Base-by-base conservation (phyloP, 53 echinoderm and acorn worm species). In the Apostichopus leukothele region DNA sequence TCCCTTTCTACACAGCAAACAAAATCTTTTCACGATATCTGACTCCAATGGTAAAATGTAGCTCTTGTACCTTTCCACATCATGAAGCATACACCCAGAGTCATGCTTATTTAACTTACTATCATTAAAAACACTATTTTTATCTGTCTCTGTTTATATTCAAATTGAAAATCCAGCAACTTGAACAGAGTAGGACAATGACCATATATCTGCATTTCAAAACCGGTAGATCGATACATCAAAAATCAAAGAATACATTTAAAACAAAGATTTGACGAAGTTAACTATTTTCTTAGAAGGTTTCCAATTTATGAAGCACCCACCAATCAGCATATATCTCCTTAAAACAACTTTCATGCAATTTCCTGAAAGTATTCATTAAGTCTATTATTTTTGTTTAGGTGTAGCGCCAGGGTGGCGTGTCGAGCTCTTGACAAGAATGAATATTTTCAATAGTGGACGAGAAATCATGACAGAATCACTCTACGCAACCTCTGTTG, bases 371-470 rank as follows among this genome's bases (percentile, higher is more conserved):
- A 3, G 71, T 54, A 57, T 54, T 19, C 81, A 18, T 81, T 81
- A 59, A 81, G 20, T 71, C 71, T 81, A 50, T 81, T 59, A n/a
- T 81, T 54, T 54, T 54, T 57, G 54, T 81, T 81, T 54, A 59
- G 18, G 54, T 20, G 54, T 54, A 81, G 81, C 81, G 81, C 81
- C 81, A 81, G 22, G 81, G 53, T 81, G 81, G 81, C 81, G 81
- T 81, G 81, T 55, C 54, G 81, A 54, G 81, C 81, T 81, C 81
- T 81, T 54, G 54, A 81, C 16, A 4, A 54, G 81, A 81, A 81
- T 81, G 53, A n/a, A 81, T 50, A 81, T 6, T 54, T 54, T 81
- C 81, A 54, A 22, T 20, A 60, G 20, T 81, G 81, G 60, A 55
- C 81, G 59, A 4, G 18, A 16, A 25, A 5, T 54, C 55, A n/a